Evolutionary conservation across 2,888 invertebrate genomes (phyloP), one percentile per base, ranked within the genome.

Genomic region (Lasioglossum figueresi): DNA sequence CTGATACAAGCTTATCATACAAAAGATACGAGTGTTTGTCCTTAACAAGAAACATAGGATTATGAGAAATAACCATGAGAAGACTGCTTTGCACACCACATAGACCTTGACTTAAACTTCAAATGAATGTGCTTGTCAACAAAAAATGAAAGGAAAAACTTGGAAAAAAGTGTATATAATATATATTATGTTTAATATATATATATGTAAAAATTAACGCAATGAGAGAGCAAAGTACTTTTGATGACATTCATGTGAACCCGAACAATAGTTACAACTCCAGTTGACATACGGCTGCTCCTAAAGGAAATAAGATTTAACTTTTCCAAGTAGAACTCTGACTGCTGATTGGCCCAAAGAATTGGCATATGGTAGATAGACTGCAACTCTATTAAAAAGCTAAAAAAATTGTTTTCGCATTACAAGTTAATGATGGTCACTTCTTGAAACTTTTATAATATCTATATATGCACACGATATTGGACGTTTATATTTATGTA

Each of bases 231-330:
- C 87, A 86, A 92, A 89, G 83, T 88, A 83, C 86, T 89, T 85
- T 88, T 88, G 81, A 91, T 82, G 90, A 92, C 76, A 88, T 92
- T 92, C 87, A 84, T 91, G 90, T 88, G 89, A 93, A 93, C 91
- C 88, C 92, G 91, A 93, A 92, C 91, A 93, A 92, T 92, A 93
- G 92, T 93, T 92, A 93, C 85, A 93, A 94, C 93, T 93, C 93
- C 94, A 94, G 94, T 93, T 93, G 94, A 93, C 91, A 93, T 92
- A 93, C 93, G 91, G 93, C 94, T 94, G 94, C 94, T 94, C 94
- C 94, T 94, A 94, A 94, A 93, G 93, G 92, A 93, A 93, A 93
- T 91, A 93, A 93, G 88, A 93, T 93, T 92, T 87, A 91, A 85
- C 88, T 90, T 90, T 90, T 91, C 93, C 93, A 93, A 94, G 93